These are phyloP conservation scores for Sesia apiformis DNA, from an alignment of 2,888 invertebrate genomes.

Conservation along the genomic window DNA sequence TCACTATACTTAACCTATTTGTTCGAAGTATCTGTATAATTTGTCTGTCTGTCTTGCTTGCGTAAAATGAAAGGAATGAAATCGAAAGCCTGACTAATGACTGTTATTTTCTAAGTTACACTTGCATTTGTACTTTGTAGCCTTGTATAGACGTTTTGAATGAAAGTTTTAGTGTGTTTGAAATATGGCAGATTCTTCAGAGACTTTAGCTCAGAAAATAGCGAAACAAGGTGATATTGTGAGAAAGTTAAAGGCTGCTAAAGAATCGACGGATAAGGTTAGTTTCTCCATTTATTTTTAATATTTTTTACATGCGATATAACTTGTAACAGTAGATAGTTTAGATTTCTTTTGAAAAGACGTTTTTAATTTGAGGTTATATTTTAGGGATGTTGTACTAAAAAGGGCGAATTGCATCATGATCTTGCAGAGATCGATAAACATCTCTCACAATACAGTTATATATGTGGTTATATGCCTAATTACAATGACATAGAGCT, in stretches of 20 bases:
- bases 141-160: conserved; percentile 26
- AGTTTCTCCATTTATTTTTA: conserved; percentile 13
- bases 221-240: conserved; percentile 86
- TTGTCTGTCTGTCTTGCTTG: conserved; percentile 7
- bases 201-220: conserved; percentile 49
- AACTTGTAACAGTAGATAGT: conserved; percentile 23
- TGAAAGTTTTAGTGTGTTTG: conserved; percentile 2
- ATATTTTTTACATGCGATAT: not conserved
- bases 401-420: conserved; percentile 15
- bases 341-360: not conserved
- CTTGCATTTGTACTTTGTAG: conserved; percentile 34
- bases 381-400: conserved; percentile 42
- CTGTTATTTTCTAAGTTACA: conserved; percentile 26
- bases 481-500: conserved; percentile 63
- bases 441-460: conserved; percentile 71
- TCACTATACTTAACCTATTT: not conserved
- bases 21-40: not conserved
- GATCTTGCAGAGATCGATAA: conserved; percentile 46
- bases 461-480: conserved; percentile 71
- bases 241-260: conserved; percentile 85
- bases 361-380: conserved; percentile 1
- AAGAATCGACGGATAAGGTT: conserved; percentile 86
- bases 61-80: conserved; percentile 37
- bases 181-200: conserved; percentile 53
- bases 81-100: conserved; percentile 35